Percentiles rank a stretch among this genome's conserved stretches.
Conservation (phyloP, 1,140 invertebrate genomes). For the Hydropsyche tenuis region DNA sequence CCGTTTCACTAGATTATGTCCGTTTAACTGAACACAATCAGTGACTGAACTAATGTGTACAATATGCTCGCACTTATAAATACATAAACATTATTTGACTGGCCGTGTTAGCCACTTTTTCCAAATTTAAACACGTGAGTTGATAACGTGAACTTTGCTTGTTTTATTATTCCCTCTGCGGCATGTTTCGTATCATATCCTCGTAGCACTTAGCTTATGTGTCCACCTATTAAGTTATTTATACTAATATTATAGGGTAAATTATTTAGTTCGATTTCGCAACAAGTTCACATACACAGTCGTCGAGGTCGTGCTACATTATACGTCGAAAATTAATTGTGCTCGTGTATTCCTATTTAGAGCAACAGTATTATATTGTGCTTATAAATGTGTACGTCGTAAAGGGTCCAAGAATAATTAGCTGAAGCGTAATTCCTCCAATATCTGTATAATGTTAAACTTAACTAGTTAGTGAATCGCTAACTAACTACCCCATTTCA, state of each 20-base stretch:
- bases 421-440: not conserved
- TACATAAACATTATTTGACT: too few relatives aligned
- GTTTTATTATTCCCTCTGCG: too few relatives aligned
- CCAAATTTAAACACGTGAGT: too few relatives aligned
- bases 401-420: slow-evolving; percentile 14
- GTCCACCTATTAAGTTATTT: too few relatives aligned
- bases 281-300: too few relatives aligned
- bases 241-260: too few relatives aligned
- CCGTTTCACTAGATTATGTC: not conserved
- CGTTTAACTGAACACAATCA: not conserved
- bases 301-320: not conserved
- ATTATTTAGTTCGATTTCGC: too few relatives aligned
- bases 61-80: too few relatives aligned
- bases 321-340: slow-evolving; percentile 5
- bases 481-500: not conserved
- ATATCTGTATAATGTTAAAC: slow-evolving; percentile 10
- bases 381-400: not conserved
- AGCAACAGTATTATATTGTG: not conserved
- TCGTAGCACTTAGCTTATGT: too few relatives aligned
- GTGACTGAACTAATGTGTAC: not conserved
- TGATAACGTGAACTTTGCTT: too few relatives aligned
- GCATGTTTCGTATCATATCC: too few relatives aligned
- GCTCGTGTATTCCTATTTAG: not conserved
- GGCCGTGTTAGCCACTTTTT: too few relatives aligned
- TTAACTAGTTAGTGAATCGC: not conserved